A percentile compares a stretch with the other conserved stretches of the same genome.
These are phyloP conservation scores for Hypocryptadius cinnamomeus DNA, from an alignment of 2,113 vertebrate species.

Conservation along the genomic window DNA sequence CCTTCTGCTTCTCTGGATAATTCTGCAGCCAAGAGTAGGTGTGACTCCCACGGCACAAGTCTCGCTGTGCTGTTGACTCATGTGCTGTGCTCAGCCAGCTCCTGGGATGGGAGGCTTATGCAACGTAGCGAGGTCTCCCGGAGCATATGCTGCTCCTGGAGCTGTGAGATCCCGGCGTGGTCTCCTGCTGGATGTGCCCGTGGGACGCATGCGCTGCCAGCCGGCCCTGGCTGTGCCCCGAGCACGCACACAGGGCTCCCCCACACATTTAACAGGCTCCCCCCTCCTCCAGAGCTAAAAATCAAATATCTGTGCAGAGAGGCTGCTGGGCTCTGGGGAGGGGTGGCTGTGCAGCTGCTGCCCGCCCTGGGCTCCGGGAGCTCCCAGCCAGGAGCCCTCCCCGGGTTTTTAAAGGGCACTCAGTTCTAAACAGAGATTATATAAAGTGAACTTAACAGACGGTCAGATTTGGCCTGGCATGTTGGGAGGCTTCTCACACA, in stretches of 20 bases:
- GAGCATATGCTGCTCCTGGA: conserved; percentile 44
- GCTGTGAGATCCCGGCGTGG: neutral
- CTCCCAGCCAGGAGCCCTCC: neutral
- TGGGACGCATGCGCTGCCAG: neutral
- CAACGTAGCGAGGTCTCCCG: conserved; percentile 49
- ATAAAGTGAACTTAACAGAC: conserved; percentile 31
- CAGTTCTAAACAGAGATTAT: neutral
- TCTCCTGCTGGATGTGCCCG: conserved; percentile 26
- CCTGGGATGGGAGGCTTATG: conserved; percentile 46
- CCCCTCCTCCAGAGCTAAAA: neutral
- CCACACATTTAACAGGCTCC: neutral
- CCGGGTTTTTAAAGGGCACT: neutral
- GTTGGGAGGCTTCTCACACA: conserved; percentile 1
- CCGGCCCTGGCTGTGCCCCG: neutral
- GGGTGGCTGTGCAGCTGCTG: neutral
- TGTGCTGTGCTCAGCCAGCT: conserved; percentile 53
- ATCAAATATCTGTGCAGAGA: neutral
- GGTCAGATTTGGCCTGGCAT: conserved; percentile 20
- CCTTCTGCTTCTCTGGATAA: conserved; percentile 63
- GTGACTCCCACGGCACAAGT: conserved; percentile 56
- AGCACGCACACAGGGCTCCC: neutral
- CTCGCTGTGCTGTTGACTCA: conserved; percentile 58
- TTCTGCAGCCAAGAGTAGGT: conserved; percentile 65
- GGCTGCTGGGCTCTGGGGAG: neutral
- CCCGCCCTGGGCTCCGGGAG: neutral